Conservation (phyloP, 2,113 vertebrate genomes). For the Eubucco bourcierii region DNA sequence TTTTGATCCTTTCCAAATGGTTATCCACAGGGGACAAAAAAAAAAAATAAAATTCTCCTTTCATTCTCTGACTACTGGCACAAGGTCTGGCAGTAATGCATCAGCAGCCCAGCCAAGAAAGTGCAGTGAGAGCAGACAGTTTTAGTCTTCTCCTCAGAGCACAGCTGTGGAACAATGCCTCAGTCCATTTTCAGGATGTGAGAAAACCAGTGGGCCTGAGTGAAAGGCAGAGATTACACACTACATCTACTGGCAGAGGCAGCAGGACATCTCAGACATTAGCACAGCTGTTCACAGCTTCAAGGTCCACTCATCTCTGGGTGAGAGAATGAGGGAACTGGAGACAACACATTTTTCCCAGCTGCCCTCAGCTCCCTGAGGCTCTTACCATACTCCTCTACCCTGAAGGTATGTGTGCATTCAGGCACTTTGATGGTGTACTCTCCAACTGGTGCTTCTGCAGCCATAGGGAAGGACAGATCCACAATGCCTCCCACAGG, state of each 20-base stretch:
- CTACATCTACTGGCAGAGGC: neutral
- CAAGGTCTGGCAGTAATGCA: neutral
- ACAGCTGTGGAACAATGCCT: neutral
- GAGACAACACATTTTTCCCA: neutral
- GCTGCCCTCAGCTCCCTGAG: neutral
- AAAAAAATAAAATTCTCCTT: neutral
- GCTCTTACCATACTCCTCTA: slow-evolving; percentile 62
- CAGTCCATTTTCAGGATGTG: neutral
- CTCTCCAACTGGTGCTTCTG: slow-evolving; percentile 36
- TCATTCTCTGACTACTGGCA: neutral
- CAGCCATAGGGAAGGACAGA: slow-evolving; percentile 53
- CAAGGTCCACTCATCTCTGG: neutral
- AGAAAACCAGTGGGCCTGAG: neutral
- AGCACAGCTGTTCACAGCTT: neutral
- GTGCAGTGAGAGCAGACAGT: neutral
- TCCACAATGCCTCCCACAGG: slow-evolving; percentile 54
- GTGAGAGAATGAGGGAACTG: fast-evolving
- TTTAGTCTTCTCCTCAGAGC: neutral
- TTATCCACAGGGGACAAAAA: neutral
- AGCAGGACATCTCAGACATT: neutral
- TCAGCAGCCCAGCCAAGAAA: neutral
- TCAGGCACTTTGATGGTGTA: slow-evolving; percentile 30
- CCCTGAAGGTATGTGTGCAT: slow-evolving; percentile 18
- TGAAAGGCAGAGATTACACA: neutral
- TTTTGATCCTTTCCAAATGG: neutral